These are phyloP conservation scores for Ornithorhynchus anatinus DNA, from an alignment of 2,113 vertebrate species.

Conservation along the genomic window DNA sequence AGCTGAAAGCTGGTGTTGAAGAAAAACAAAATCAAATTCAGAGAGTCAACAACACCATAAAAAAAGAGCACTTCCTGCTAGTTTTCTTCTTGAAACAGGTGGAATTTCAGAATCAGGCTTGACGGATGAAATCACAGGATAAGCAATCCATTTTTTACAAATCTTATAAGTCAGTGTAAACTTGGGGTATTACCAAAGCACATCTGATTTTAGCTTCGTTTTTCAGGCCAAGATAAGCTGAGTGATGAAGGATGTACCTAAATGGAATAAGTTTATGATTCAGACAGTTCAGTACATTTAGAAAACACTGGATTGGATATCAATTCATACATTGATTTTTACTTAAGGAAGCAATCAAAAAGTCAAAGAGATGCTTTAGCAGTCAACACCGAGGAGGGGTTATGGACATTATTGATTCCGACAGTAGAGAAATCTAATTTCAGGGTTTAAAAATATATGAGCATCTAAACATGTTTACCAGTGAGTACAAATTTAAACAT, in stretches of 20 bases:
- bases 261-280: conserved; percentile 6
- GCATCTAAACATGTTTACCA: conserved; percentile 1
- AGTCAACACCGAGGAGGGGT: conserved; percentile 30
- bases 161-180: background rate
- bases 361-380: conserved; percentile 38
- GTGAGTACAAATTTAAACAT: conserved; percentile 39
- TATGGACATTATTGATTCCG: conserved; percentile 41
- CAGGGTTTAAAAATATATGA: conserved; percentile 13
- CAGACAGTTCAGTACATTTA: conserved; percentile 18
- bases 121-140: background rate
- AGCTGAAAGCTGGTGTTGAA: background rate
- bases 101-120: background rate
- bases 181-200: background rate
- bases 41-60: background rate
- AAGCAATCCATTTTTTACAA: conserved; percentile 17
- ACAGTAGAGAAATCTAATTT: conserved; percentile 37
- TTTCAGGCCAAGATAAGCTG: background rate
- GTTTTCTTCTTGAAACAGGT: background rate
- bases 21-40: background rate
- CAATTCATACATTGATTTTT: conserved; percentile 43
- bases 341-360: conserved; percentile 40
- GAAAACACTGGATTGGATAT: conserved; percentile 10
- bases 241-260: conserved; percentile 21
- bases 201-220: background rate
- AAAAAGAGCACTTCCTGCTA: background rate